A percentile compares a stretch with the other conserved stretches of the same genome.
phyloP scores from a whole-genome alignment of 2,888 invertebrate species.

The Brachyptera risi region DNA sequence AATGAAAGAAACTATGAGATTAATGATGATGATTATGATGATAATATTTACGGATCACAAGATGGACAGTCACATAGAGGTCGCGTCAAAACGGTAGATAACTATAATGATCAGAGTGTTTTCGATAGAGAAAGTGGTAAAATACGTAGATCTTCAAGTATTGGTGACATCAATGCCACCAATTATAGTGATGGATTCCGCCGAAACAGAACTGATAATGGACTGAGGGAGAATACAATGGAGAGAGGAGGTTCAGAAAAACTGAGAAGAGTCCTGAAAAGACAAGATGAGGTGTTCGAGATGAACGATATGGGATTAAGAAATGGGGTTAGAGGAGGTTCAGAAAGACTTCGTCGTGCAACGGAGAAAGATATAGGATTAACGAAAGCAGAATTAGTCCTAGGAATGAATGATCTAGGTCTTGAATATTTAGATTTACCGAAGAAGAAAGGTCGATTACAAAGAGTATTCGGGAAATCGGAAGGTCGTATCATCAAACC shows the following conservation, averaged over 20 bases:
- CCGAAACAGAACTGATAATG: no score
- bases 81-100: no score
- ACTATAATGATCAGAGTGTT: no score
- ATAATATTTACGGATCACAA: no score
- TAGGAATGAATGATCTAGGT: constrained; percentile 13
- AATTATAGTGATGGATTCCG: no score
- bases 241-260: neutral
- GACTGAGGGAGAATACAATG: no score
- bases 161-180: neutral
- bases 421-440: constrained; percentile 13
- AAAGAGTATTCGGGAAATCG: constrained; percentile 9
- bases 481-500: neutral
- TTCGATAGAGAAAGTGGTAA: no score
- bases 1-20: neutral
- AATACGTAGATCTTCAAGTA: neutral
- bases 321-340: no score
- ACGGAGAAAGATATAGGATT: neutral
- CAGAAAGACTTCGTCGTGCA: neutral
- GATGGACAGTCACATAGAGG: no score
- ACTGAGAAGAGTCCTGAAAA: neutral
- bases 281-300: constrained; percentile 12
- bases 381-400: constrained; percentile 9
- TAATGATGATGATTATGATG: neutral
- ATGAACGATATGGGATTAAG: neutral
- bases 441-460: neutral